Evolutionary conservation across 2,113 vertebrate genomes (phyloP), one percentile per base, ranked within the genome.

Genomic region (Anoura caudifer): DNA sequence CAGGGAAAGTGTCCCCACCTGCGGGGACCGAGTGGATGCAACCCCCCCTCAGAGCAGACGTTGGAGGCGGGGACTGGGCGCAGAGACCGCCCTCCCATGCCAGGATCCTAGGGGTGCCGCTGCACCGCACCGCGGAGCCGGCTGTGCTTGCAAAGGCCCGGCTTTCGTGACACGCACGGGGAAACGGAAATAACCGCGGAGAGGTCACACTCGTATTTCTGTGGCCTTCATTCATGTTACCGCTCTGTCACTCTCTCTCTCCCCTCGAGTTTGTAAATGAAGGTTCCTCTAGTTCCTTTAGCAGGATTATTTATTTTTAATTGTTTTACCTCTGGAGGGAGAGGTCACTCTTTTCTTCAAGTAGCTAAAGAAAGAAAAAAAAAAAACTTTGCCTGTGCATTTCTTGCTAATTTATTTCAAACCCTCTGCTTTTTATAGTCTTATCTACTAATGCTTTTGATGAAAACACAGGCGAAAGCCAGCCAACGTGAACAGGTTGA

Each of bases 401-500:
- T 97, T 94, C 95, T 97, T 73, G 56, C 95, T 97, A 87, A 97
- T 98, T 99, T 97, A 90, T 98, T 98, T 98, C 90, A 95, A 97
- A 94, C 83, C 93, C 94, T 91, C n/a, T 90, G 95, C 81, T 67
- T 98, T 98, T 98, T 98, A 98, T 98, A 92, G 95, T 89, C 94
- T 98, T 97, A 97, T 96, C 95, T 97, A 87, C 97, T 98, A 97
- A 98, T 98, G 98, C 96, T 98, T 98, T 98, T 96, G 97, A 98
- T 98, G 96, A 97, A 98, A 98, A 98, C 98, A 98, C 97, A 95
- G 97, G 97, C 98, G 94, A 95, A 98, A 98, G 89, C 96, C 98
- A 98, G 94, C 98, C 98, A 96, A 97, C 98, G 95, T 80, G 98
- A 98, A 98, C 98, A 98, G 98, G 98, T 98, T 98, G 98, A 98